phyloP scores from a whole-genome alignment of 2,113 vertebrate species.

The Calcarius ornatus region DNA sequence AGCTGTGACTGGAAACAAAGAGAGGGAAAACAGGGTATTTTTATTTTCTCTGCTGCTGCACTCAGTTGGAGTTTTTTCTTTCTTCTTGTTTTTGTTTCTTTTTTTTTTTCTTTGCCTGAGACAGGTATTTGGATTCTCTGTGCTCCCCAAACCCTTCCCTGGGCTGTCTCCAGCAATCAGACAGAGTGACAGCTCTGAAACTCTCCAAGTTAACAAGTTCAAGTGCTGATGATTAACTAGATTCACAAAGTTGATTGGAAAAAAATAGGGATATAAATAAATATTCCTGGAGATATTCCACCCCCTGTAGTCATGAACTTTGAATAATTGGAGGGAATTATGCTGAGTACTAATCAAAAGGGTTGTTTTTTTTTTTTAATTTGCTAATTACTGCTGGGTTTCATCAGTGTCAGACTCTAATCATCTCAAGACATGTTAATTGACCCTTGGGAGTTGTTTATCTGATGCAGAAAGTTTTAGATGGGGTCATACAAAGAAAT shows the following conservation, averaged over 20 bases:
- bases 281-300: slow-evolving; percentile 82
- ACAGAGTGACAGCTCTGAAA: slow-evolving; percentile 53
- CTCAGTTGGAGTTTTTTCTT: not conserved
- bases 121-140: slow-evolving; percentile 18
- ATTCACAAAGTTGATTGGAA: slow-evolving; percentile 76
- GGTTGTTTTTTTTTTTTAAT: slow-evolving; percentile 70
- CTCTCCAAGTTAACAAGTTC: slow-evolving; percentile 70
- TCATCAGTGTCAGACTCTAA: slow-evolving; percentile 84
- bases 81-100: not conserved
- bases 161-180: slow-evolving; percentile 62
- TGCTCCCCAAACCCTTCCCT: not conserved
- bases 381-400: slow-evolving; percentile 83
- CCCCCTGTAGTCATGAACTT: slow-evolving; percentile 85
- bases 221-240: slow-evolving; percentile 72
- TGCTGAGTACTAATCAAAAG: slow-evolving; percentile 85
- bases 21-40: slow-evolving; percentile 33
- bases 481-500: slow-evolving; percentile 59
- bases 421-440: slow-evolving; percentile 84
- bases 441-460: slow-evolving; percentile 78
- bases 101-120: not conserved
- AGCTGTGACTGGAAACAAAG: slow-evolving; percentile 60
- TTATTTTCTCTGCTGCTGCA: slow-evolving; percentile 35
- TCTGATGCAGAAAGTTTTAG: slow-evolving; percentile 58
- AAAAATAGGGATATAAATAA: slow-evolving; percentile 81
- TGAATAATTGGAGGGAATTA: slow-evolving; percentile 86